Conservation (phyloP, 2,888 invertebrate genomes). For the Drosophila multiciliata region DNA sequence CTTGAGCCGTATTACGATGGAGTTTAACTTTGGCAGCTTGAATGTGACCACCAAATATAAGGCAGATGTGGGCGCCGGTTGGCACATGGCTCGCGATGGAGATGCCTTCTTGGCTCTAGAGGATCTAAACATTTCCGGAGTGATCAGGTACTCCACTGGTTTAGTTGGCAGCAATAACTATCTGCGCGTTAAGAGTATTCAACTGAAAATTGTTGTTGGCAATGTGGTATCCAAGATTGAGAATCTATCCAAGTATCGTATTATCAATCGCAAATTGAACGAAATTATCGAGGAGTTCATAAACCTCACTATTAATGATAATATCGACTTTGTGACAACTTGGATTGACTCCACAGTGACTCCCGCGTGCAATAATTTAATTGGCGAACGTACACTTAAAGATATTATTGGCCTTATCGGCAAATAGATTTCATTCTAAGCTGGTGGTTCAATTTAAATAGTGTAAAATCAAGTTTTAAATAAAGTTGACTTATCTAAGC, state of each 20-base stretch:
- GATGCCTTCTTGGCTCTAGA: conserved; percentile 72
- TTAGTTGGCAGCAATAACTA: conserved; percentile 37
- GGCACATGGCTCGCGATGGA: conserved; percentile 64
- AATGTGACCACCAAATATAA: conserved; percentile 69
- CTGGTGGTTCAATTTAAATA: conserved; percentile 4
- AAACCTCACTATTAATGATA: conserved; percentile 76
- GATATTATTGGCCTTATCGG: conserved; percentile 72
- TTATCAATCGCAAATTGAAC: conserved; percentile 78
- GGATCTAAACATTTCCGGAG: conserved; percentile 63
- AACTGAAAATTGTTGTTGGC: conserved; percentile 61
- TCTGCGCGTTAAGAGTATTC: conserved; percentile 68
- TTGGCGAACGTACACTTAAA: conserved; percentile 68
- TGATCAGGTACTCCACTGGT: conserved; percentile 68
- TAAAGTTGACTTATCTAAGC: conserved; percentile 14
- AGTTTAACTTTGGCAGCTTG: conserved; percentile 66
- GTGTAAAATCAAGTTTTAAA: conserved; percentile 10
- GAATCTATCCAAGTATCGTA: conserved; percentile 68
- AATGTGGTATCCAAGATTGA: conserved; percentile 76
- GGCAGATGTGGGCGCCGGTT: conserved; percentile 52
- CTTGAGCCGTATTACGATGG: conserved; percentile 59
- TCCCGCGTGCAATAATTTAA: conserved; percentile 67
- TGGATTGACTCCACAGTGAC: conserved; percentile 59
- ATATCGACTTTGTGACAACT: conserved; percentile 67
- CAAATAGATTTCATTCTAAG: conserved; percentile 17
- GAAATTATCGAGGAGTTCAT: conserved; percentile 80